Evolutionary conservation across 2,888 invertebrate species (phyloP).

Genomic region (Torymus aiolomorphi): DNA sequence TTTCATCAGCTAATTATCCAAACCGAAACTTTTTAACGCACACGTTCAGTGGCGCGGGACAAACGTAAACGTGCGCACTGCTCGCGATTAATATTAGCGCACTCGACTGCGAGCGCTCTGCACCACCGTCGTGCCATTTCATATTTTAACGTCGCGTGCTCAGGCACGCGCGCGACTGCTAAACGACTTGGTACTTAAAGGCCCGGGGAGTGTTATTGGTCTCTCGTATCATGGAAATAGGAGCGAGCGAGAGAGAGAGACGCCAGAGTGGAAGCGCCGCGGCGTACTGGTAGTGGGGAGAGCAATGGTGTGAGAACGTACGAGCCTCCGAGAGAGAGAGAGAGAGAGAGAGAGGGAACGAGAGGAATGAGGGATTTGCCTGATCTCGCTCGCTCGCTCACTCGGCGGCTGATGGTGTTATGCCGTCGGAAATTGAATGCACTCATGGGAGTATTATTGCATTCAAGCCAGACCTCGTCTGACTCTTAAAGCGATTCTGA

Average conservation of each 20-base stretch:
- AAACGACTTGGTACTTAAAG: constrained; percentile 6
- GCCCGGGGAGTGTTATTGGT: constrained; percentile 30
- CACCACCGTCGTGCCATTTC: not conserved
- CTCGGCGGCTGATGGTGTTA: constrained; percentile 60
- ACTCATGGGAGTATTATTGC: constrained; percentile 63
- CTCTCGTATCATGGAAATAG: constrained; percentile 37
- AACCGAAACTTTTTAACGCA: too few species aligned
- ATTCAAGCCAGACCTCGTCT: constrained; percentile 61
- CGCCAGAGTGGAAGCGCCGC: constrained; percentile 26
- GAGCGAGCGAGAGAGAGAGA: constrained; percentile 7
- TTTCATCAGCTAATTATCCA: too few species aligned
- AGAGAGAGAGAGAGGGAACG: constrained; percentile 49
- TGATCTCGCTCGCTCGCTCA: constrained; percentile 42
- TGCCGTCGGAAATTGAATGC: constrained; percentile 65
- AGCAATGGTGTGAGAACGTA: not conserved
- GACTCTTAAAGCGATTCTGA: constrained; percentile 61
- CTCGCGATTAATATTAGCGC: constrained; percentile 4
- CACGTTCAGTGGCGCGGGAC: too few species aligned
- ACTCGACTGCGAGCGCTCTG: not conserved
- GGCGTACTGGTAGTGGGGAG: not conserved
- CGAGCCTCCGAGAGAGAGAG: constrained; percentile 8
- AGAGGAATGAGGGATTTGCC: constrained; percentile 59
- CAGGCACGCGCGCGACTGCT: not conserved
- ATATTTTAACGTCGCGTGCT: not conserved
- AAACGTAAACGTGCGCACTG: too few species aligned